phyloP scores from a whole-genome alignment of 2,113 vertebrate genomes.

The Dermatemys mawii region DNA sequence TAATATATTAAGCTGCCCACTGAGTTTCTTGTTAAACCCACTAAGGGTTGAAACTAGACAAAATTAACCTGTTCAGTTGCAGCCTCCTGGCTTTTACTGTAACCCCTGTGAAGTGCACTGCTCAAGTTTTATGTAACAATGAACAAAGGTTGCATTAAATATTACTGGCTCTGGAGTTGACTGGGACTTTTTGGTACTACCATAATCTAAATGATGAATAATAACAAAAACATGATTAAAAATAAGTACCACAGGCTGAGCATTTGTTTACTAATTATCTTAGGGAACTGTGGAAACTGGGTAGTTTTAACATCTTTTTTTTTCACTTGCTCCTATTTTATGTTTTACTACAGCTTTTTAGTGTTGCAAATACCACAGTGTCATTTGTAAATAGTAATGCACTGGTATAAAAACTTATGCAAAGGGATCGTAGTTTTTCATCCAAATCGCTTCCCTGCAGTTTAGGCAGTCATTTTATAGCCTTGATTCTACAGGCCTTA shows the following conservation, averaged over 20 bases:
- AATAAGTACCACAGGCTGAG: not conserved
- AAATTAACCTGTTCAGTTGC: not conserved
- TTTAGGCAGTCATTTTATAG: not conserved
- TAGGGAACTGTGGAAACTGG: not conserved
- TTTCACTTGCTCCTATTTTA: not conserved
- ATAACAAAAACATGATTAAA: not conserved
- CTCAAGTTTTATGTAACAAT: not conserved
- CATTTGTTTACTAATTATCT: not conserved
- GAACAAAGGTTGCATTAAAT: not conserved
- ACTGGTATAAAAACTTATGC: not conserved
- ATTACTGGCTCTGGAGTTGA: not conserved
- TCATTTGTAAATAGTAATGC: not conserved
- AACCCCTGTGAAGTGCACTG: not conserved
- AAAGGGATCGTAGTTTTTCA: not conserved
- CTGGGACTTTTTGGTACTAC: not conserved
- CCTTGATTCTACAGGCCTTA: not conserved
- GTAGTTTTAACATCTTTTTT: not conserved
- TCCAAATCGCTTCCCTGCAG: not conserved
- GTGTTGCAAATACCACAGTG: not conserved
- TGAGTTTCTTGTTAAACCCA: not conserved
- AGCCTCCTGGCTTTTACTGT: not conserved
- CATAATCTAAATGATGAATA: not conserved
- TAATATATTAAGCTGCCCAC: not conserved
- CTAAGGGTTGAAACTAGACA: not conserved
- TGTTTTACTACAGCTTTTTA: not conserved